Conservation (phyloP, 2,113 vertebrate species). For the Aldabrachelys gigantea region DNA sequence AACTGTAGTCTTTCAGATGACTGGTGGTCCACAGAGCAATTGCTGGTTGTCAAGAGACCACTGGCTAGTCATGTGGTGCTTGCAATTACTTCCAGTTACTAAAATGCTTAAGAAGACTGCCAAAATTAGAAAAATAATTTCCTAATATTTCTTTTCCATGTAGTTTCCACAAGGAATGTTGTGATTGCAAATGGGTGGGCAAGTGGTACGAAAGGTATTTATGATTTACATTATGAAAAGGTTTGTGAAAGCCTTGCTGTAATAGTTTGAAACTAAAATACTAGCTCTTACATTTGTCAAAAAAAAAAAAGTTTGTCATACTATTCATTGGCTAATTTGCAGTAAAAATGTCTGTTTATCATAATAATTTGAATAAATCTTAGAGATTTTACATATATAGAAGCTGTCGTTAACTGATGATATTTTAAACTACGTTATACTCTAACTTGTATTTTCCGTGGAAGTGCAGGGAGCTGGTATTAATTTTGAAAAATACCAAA, state of each 20-base stretch:
- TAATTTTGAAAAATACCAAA: conserved; percentile 33
- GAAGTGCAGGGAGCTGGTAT: not conserved
- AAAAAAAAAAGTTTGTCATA: not conserved
- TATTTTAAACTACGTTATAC: not conserved
- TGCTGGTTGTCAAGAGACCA: not conserved
- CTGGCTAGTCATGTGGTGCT: not conserved
- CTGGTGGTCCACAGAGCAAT: not conserved
- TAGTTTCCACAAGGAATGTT: not conserved
- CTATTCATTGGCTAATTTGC: not conserved
- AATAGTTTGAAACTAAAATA: not conserved
- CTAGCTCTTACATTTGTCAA: not conserved
- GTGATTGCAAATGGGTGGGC: not conserved
- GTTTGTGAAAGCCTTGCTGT: not conserved
- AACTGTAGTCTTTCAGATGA: not conserved
- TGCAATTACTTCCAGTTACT: not conserved
- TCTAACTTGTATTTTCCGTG: conserved; percentile 30
- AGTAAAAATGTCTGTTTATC: not conserved
- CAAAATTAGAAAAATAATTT: not conserved
- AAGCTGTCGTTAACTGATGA: conserved; percentile 4
- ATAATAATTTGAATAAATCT: not conserved
- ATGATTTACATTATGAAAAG: not conserved
- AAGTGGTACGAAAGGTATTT: not conserved
- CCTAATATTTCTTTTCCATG: not conserved
- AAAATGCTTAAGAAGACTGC: not conserved
- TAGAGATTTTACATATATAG: not conserved